phyloP scores from a whole-genome alignment of 2,888 invertebrate genomes.

The Aromia moschata region DNA sequence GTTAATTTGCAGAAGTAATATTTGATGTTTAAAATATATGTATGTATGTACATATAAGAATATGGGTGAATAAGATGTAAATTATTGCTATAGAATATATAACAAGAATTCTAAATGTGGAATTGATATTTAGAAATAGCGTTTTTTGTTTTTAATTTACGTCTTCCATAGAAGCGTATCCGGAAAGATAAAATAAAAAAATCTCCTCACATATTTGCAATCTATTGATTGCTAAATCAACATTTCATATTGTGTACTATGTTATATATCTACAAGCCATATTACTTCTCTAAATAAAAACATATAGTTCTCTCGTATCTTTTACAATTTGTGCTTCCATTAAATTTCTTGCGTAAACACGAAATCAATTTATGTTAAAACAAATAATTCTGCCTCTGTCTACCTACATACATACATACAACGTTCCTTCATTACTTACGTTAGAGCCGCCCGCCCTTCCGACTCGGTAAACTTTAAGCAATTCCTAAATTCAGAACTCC shows the following conservation, averaged over 20 bases:
- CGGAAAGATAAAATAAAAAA: no score
- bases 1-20: no score
- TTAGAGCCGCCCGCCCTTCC: constrained; percentile 30
- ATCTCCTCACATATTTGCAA: not conserved
- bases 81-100: no score
- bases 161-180: no score
- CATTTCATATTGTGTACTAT: no score
- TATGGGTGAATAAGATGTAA: no score
- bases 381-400: constrained; percentile 37
- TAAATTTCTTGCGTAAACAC: constrained; percentile 31
- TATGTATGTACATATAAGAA: no score
- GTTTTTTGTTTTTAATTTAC: no score
- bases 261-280: not conserved
- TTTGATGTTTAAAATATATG: no score
- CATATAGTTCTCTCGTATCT: not conserved
- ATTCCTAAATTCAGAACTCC: constrained; percentile 9
- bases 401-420: no score
- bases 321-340: constrained; percentile 7
- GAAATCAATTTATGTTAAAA: constrained; percentile 42
- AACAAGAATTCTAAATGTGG: no score
- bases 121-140: no score
- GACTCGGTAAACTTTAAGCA: constrained; percentile 28
- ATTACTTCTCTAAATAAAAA: constrained; percentile 19
- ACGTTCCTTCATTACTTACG: constrained; percentile 37
- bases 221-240: not conserved